Base-by-base conservation (phyloP, 2,797 vertebrate species). In the Cryptoprocta ferox region DNA sequence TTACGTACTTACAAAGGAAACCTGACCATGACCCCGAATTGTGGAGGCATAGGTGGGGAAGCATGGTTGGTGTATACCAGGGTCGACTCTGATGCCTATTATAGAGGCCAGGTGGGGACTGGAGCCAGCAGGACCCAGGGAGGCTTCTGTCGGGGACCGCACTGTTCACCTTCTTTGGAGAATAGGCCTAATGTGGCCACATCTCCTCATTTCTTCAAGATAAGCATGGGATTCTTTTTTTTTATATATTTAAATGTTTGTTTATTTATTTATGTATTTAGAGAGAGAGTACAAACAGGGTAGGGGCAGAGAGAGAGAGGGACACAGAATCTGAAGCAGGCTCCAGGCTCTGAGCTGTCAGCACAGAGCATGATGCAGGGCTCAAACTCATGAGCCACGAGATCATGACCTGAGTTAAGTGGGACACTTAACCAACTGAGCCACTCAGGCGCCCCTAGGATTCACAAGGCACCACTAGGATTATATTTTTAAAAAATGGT, bases 11-110 rank as follows among this genome's bases (percentile, higher is more conserved):
- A 5, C 1, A 0, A 13, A 26, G 13, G 65, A 26, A 68, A 14
- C 4, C 42, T 45, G 70, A 75, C 24, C 0, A 0, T 59, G n/a
- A 39, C 65, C 11, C 56, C 24, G 3, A 16, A 16, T 2, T 0
- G n/a, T 42, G 16, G 76, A 79, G 16, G 32, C 10, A 0, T 4
- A 28, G 15, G 6, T n/a, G 18, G 39, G 61, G 45, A 65, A 59
- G 2, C 0, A 0, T 2, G 2, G 56, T 28, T 89, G 6, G 10
- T 28, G 2, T 32, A 16, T 28, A 21, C 26, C 16, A 32, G 6
- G 18, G 75, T 42, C 32, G 75, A 56, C 48, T 53, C 42, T 1
- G 35, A 42, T 15, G 65, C 9, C 45, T 26, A 0, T 42, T 39
- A 37, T 15, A n/a, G 76, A 48, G 59, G 35, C 9, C n/a, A 4